A percentile compares a stretch with the other conserved stretches of the same genome.
Conservation (phyloP, 2,797 vertebrate species). For the Agapornis canus region DNA sequence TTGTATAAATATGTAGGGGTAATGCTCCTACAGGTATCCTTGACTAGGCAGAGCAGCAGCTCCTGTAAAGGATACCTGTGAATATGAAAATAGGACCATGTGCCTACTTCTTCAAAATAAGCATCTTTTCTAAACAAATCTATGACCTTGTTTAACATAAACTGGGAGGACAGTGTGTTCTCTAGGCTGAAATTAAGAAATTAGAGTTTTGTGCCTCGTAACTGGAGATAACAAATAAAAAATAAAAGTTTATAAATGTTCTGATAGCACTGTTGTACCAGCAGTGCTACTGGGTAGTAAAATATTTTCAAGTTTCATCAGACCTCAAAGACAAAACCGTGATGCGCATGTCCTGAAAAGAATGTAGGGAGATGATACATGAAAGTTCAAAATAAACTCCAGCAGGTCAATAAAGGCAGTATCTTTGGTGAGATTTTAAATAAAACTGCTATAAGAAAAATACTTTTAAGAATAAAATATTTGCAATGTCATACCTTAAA, state of each 20-base stretch:
- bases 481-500: not conserved
- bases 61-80: not conserved
- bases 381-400: not conserved
- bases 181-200: not conserved
- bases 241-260: not conserved
- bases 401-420: not conserved
- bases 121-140: not conserved
- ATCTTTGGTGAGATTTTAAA: not conserved
- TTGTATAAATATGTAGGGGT: not conserved
- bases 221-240: not conserved
- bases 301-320: not conserved
- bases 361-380: not conserved
- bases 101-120: not conserved
- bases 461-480: not conserved
- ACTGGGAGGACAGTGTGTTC: accelerated
- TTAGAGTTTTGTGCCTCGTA: not conserved
- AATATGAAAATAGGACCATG: not conserved
- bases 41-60: not conserved
- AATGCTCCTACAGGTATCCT: not conserved
- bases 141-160: not conserved
- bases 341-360: not conserved
- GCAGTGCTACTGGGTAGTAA: not conserved
- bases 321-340: not conserved
- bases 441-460: not conserved
- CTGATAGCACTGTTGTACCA: not conserved